Percentiles rank a stretch among this genome's conserved stretches.
phyloP scores from a whole-genome alignment of 1,140 invertebrate genomes.

The Solenopsis fugax region DNA sequence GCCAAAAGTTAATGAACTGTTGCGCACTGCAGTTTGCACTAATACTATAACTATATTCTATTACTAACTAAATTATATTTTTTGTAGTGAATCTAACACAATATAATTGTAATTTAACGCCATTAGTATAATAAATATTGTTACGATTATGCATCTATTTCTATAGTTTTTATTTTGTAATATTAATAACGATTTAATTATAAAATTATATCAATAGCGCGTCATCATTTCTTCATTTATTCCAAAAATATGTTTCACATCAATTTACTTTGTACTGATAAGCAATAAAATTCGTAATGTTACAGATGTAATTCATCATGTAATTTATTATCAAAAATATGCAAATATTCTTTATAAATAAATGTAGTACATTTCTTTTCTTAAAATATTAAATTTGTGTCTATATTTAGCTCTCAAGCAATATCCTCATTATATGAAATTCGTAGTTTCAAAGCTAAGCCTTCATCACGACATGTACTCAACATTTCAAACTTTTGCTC shows the following conservation, averaged over 20 bases:
- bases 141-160: neutral
- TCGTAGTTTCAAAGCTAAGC: neutral
- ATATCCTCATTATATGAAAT: neutral
- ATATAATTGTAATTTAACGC: neutral
- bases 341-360: neutral
- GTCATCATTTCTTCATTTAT: neutral
- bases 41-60: neutral
- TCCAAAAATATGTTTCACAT: neutral
- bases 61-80: neutral
- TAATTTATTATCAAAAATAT: neutral
- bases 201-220: neutral
- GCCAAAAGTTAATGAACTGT: conserved; percentile 41
- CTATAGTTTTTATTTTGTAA: neutral
- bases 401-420: neutral
- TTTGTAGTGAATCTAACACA: neutral
- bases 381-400: neutral
- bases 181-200: conserved; percentile 17
- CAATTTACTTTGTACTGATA: neutral
- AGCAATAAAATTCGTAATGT: neutral
- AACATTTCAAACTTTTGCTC: conserved; percentile 1
- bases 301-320: neutral
- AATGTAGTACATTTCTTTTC: neutral
- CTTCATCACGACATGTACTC: neutral
- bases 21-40: neutral
- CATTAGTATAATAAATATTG: neutral